Conservation (phyloP, 2,888 invertebrate genomes). For the Drosophila robusta region DNA sequence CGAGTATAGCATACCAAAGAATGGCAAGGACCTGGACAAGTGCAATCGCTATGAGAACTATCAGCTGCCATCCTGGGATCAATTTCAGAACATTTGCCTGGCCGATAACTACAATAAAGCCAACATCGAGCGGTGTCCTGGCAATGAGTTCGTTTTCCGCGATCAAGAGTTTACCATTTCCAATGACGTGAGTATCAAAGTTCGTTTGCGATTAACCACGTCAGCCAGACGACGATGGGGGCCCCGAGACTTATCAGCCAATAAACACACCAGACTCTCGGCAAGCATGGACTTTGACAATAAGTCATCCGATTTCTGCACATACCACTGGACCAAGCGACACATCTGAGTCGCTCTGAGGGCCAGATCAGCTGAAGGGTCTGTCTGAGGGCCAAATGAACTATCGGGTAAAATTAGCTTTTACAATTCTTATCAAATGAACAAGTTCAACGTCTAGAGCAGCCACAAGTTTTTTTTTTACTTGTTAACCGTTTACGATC, state of each 20-base stretch:
- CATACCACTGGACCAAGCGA: conserved; percentile 35
- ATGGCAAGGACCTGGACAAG: conserved; percentile 83
- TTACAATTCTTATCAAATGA: conserved; percentile 11
- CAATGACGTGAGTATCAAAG: conserved; percentile 87
- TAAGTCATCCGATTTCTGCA: conserved; percentile 66
- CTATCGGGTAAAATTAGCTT: background rate
- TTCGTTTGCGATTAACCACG: conserved; percentile 49
- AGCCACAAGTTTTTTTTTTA: background rate
- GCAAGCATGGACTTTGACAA: conserved; percentile 70
- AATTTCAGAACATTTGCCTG: conserved; percentile 81
- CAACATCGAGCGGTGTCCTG: conserved; percentile 85
- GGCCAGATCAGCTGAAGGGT: no score
- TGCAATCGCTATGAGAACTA: conserved; percentile 85
- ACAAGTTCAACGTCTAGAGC: conserved; percentile 11
- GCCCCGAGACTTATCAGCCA: conserved; percentile 60
- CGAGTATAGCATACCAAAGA: conserved; percentile 84
- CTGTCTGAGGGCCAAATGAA: background rate
- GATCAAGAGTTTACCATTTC: conserved; percentile 87
- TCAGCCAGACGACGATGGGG: conserved; percentile 48
- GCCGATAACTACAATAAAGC: conserved; percentile 83
- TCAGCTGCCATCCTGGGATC: conserved; percentile 47
- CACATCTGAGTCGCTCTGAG: background rate
- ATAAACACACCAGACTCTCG: conserved; percentile 42
- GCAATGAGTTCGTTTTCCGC: conserved; percentile 87
- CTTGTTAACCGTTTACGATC: conserved; percentile 1